Evolutionary conservation across 2,888 invertebrate genomes (phyloP), one percentile per base, ranked within the genome.

Genomic region (Nomada hirtipes): DNA sequence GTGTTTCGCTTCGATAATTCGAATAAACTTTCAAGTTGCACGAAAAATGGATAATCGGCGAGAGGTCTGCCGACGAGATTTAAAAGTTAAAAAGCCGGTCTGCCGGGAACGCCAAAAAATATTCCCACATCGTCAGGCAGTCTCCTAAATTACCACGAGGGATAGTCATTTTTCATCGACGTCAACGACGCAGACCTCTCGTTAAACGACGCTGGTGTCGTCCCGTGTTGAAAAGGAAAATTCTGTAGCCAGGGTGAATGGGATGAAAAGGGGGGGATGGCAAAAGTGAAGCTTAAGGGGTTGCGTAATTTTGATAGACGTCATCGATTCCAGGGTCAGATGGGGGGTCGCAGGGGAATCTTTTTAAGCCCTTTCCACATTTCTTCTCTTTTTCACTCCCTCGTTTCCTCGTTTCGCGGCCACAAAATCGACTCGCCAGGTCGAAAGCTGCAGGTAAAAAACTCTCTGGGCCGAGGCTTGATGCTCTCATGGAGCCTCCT

Each of bases 221-320:
- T 57, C 18, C 65, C 26, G 36, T n/a, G 55, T 60, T 36, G n/a
- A 47, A 50, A 55, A 50, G 29, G 55, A 47, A 63, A 76, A 67
- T 73, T 47, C 70, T 47, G 23, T 10, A 47, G 23, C 47, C 9
- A 3, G 13, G 50, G 69, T 61, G 72, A 69, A 68, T 7, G 36
- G 47, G 55, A 20, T 10, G 11, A 29, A 52, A 50, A 18, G 52
- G 57, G 52, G 50, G 52, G 36, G 60, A 26, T 52, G 79, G 69
- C 52, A 74, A 67, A 74, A 73, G 65, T 59, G 77, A 75, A 67
- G 85, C 65, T 64, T 47, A 91, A 91, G 92, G 92, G 92, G 92
- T 92, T 92, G 90, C 87, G 88, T 89, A 90, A 91, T 89, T 90
- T 90, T 75, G 85, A 82, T 85, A 89, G 88, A 89, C 91, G 88